Conservation (phyloP, 2,888 invertebrate species). For the Synanthedon formicaeformis region DNA sequence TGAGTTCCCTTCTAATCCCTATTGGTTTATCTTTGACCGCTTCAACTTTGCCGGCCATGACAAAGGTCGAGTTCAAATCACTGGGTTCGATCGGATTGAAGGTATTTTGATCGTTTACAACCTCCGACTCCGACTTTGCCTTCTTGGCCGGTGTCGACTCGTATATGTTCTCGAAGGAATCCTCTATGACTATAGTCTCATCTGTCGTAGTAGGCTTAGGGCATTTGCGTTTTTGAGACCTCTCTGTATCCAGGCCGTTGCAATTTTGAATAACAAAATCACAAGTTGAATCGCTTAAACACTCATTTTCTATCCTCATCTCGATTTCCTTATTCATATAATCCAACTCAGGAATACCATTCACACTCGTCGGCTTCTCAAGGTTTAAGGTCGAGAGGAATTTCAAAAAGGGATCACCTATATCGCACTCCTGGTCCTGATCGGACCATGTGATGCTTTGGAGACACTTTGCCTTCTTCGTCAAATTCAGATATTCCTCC, state of each 20-base stretch:
- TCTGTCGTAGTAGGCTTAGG: constrained; percentile 48
- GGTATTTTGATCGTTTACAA: constrained; percentile 32
- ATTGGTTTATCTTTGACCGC: constrained; percentile 19
- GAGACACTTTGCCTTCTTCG: constrained; percentile 70
- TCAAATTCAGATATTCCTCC: constrained; percentile 69
- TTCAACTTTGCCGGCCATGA: constrained; percentile 45
- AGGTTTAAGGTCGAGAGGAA: constrained; percentile 42
- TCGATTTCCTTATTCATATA: constrained; percentile 27
- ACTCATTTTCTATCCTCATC: constrained; percentile 36
- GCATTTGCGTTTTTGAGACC: constrained; percentile 44
- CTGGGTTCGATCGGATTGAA: constrained; percentile 28
- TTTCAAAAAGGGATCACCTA: constrained; percentile 34
- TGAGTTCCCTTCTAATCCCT: constrained; percentile 36
- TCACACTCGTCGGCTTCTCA: constrained; percentile 30
- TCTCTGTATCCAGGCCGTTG: constrained; percentile 40
- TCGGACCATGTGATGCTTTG: constrained; percentile 74
- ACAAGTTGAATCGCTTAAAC: too few relatives aligned
- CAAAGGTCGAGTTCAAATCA: constrained; percentile 59
- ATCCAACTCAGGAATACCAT: constrained; percentile 11
- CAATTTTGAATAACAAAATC: too few relatives aligned
- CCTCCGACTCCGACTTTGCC: constrained; percentile 31
- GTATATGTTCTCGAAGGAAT: constrained; percentile 41
- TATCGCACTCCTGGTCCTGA: constrained; percentile 26
- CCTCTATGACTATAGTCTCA: constrained; percentile 55
- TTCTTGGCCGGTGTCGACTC: constrained; percentile 47